phyloP scores from a whole-genome alignment of 2,888 invertebrate species.

The Peribatodes rhomboidaria region DNA sequence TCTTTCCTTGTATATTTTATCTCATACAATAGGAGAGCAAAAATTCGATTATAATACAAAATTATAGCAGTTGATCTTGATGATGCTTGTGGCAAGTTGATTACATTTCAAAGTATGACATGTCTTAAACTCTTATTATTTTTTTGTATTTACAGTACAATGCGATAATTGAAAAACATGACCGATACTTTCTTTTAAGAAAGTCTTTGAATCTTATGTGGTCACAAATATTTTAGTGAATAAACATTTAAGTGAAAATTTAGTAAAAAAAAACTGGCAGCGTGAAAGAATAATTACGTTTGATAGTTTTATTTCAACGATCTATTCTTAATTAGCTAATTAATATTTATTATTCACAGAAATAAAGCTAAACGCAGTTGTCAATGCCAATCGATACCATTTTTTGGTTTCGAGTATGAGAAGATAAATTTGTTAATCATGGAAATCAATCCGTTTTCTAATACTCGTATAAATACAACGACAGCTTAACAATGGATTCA shows the following conservation, averaged over 20 bases:
- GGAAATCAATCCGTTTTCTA: not conserved
- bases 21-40: not conserved
- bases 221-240: too few species aligned
- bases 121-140: not conserved
- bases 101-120: too few species aligned
- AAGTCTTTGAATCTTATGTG: too few species aligned
- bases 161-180: not conserved
- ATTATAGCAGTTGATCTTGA: not conserved
- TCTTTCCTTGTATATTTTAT: not conserved
- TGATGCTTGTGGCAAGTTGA: not conserved
- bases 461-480: not conserved
- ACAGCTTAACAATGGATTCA: not conserved
- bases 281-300: not conserved
- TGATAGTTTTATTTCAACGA: not conserved
- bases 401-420: not conserved
- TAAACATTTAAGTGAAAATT: not conserved
- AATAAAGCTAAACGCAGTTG: not conserved
- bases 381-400: not conserved
- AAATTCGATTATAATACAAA: not conserved
- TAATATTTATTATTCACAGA: not conserved
- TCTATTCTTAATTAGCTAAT: not conserved
- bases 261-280: not conserved
- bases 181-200: too few species aligned
- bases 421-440: not conserved
- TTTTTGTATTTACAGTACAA: not conserved